Conservation (phyloP, 92 coral and sea anemone species). For the Epizoanthus rinbou region DNA sequence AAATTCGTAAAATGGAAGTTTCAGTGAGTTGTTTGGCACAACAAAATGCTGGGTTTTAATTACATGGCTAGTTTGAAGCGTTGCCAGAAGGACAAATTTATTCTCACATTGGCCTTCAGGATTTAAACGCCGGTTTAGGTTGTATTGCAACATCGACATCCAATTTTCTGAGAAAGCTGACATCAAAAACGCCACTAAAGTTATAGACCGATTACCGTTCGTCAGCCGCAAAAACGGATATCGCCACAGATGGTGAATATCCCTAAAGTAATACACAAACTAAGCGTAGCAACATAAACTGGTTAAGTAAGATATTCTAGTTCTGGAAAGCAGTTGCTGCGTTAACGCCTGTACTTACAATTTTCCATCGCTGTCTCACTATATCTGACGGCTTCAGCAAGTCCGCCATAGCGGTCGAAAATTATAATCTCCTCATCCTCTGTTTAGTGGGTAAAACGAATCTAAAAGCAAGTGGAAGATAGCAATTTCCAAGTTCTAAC, state of each 20-base stretch:
- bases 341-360: conserved; percentile 72
- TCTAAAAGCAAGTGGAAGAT: conserved; percentile 29
- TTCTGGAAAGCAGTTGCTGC: conserved; percentile 21
- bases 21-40: not conserved
- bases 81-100: not conserved
- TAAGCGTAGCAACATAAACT: not conserved
- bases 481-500: conserved; percentile 15
- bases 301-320: conserved; percentile 5
- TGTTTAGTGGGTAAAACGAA: conserved; percentile 22
- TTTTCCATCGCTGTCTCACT: conserved; percentile 99
- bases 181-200: not conserved
- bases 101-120: not conserved
- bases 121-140: conserved; percentile 3
- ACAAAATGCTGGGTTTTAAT: not conserved
- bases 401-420: conserved; percentile 86
- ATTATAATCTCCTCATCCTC: conserved; percentile 53
- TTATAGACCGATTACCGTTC: not conserved
- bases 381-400: conserved; percentile 95
- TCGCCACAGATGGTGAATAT: not conserved
- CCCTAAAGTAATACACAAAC: not conserved
- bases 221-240: not conserved
- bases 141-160: not conserved
- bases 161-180: not conserved
- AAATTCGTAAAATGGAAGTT: not conserved
- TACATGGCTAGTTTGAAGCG: not conserved